Evolutionary conservation across 2,888 invertebrate species (phyloP).

Genomic region (Bembecia ichneumoniformis): DNA sequence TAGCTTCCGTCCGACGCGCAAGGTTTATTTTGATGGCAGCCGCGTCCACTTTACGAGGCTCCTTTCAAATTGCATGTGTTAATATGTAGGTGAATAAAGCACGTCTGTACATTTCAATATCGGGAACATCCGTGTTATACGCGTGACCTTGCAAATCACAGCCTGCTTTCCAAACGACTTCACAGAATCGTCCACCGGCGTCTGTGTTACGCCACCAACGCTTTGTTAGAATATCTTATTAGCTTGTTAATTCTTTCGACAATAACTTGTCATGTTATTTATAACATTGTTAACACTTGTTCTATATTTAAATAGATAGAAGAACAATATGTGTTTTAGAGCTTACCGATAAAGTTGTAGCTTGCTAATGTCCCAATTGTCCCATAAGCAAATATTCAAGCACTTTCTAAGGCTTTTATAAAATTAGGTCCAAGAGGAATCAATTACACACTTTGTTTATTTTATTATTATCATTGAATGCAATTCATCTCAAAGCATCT

Average conservation of each 20-base stretch:
- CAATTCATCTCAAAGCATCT: too few species aligned
- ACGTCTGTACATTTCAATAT: constrained; percentile 71
- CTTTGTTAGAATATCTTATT: constrained; percentile 27
- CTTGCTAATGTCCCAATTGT: too few species aligned
- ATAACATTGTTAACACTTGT: not conserved
- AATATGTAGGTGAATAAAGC: constrained; percentile 73
- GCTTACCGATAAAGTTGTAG: too few species aligned
- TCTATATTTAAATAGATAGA: too few species aligned
- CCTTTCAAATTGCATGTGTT: constrained; percentile 63
- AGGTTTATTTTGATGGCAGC: constrained; percentile 38
- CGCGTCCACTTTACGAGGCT: constrained; percentile 37
- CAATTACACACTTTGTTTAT: too few species aligned
- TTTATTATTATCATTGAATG: too few species aligned
- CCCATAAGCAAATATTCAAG: too few species aligned
- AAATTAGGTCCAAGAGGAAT: too few species aligned
- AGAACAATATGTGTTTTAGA: too few species aligned
- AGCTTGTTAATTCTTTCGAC: constrained; percentile 8
- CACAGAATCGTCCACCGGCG: constrained; percentile 60
- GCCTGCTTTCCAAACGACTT: constrained; percentile 72
- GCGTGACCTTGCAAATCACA: constrained; percentile 73
- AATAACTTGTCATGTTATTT: not conserved
- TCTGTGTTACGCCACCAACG: constrained; percentile 57
- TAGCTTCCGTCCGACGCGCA: constrained; percentile 36
- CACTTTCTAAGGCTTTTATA: too few species aligned
- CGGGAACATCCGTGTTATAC: constrained; percentile 73